These are phyloP conservation scores for Oxycera nigricornis DNA, from an alignment of 2,888 invertebrate genomes.

Conservation along the genomic window DNA sequence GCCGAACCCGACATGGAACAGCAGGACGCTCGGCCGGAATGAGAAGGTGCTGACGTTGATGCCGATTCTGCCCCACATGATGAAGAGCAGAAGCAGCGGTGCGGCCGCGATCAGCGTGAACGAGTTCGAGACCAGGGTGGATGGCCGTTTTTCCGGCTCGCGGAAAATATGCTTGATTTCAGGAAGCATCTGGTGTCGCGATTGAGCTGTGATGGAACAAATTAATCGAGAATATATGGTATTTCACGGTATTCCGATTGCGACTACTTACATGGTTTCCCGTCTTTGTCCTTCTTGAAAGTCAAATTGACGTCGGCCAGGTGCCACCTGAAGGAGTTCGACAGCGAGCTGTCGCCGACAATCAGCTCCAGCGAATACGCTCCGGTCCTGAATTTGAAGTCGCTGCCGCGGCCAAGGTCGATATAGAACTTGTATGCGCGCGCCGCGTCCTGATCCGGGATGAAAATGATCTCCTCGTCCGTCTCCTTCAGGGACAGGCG, in stretches of 20 bases:
- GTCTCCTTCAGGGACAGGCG: slow-evolving; percentile 72
- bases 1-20: slow-evolving; percentile 90
- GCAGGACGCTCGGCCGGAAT: slow-evolving; percentile 76
- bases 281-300: slow-evolving; percentile 20
- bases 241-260: neutral
- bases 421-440: slow-evolving; percentile 89
- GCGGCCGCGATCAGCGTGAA: slow-evolving; percentile 86
- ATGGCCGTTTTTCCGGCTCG: slow-evolving; percentile 88
- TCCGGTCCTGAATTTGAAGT: slow-evolving; percentile 79
- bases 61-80: slow-evolving; percentile 86
- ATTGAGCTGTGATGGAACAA: slow-evolving; percentile 48
- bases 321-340: slow-evolving; percentile 88
- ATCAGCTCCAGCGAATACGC: slow-evolving; percentile 82
- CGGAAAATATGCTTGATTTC: slow-evolving; percentile 86
- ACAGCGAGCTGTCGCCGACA: slow-evolving; percentile 89
- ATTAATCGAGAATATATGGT: neutral
- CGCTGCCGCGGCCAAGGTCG: slow-evolving; percentile 81
- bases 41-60: slow-evolving; percentile 87
- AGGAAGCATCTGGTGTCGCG: slow-evolving; percentile 63
- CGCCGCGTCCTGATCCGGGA: slow-evolving; percentile 84
- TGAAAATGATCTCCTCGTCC: slow-evolving; percentile 88
- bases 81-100: slow-evolving; percentile 81
- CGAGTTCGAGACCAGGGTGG: slow-evolving; percentile 84
- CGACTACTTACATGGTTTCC: slow-evolving; percentile 12
- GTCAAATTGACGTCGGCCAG: slow-evolving; percentile 78